Evolutionary conservation across 2,113 vertebrate species (phyloP), one percentile per base, ranked within the genome.

Genomic region (Saimiri boliviensis): DNA sequence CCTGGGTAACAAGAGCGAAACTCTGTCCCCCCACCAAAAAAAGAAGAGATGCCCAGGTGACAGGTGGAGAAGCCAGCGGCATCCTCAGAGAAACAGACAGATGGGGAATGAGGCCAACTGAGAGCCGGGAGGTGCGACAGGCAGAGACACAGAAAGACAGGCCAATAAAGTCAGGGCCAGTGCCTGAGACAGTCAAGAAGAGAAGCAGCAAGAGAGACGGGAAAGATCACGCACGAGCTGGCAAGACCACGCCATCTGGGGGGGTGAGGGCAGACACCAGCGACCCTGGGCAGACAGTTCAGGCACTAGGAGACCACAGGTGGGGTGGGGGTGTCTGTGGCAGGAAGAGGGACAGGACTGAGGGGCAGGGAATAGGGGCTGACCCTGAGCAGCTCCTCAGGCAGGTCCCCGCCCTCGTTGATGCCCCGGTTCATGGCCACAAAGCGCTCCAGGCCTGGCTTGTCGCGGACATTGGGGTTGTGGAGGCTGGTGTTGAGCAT

Each of bases 401-500:
- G 99, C 90, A 99, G 98, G 97, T 99, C 99, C 27, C 99, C 99
- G 0, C 99, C 99, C 27, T 99, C 99, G 20, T 99, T 99, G 98
- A 99, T 99, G 86, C 99, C 99, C 40, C 99, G 98, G 98, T 99
- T 99, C 99, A 99, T 99, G 35, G 99, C 99, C 98, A 99, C 99
- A 94, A 99, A 99, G 73, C 99, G 98, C 95, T 99, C 99, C 74
- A 99, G 92, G 63, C 99, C 99, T 0, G 99, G 99, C 98, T 99
- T 99, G 98, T 99, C 99, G 20, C 99, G 98, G 90, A 99, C 99
- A 1, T 99, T 99, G 88, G 99, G 99, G 58, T 99, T 99, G 96
- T 99, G 99, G 30, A 99, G 99, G 97, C 99, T 99, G n/a, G 99
- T 99, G 98, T 99, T 99, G 96, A 99, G 97, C 99, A 99, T 99